These are phyloP conservation scores for Chaenogobius annularis DNA, from an alignment of 2,113 vertebrate species.

Conservation along the genomic window DNA sequence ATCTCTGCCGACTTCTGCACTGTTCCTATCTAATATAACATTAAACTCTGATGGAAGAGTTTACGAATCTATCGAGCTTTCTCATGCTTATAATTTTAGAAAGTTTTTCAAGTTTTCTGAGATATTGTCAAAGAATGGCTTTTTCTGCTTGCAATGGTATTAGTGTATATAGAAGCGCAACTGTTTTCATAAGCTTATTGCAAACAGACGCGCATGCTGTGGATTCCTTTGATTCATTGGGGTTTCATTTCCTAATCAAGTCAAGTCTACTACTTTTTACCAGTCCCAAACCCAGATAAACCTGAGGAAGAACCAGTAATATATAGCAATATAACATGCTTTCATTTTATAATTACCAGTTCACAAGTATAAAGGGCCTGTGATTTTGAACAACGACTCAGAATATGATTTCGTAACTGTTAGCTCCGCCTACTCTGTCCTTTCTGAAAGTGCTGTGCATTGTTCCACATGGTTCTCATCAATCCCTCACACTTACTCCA, in stretches of 20 bases:
- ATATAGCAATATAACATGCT: no score
- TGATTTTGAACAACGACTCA: no score
- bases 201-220: background rate
- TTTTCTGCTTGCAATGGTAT: background rate
- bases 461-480: no score
- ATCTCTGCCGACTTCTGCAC: constrained; percentile 34
- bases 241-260: background rate
- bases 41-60: constrained; percentile 5
- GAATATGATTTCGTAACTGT: no score
- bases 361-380: background rate
- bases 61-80: constrained; percentile 19
- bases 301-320: background rate
- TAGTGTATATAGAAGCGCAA: background rate
- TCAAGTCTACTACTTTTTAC: background rate
- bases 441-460: no score
- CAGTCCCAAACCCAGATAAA: background rate
- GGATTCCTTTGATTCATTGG: background rate
- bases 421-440: no score
- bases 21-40: constrained; percentile 30
- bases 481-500: no score
- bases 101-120: background rate
- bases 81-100: background rate
- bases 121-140: background rate
- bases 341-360: background rate
- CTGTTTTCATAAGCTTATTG: constrained; percentile 1